These are phyloP conservation scores for Thelaira solivaga DNA, from an alignment of 2,888 invertebrate species.

Conservation along the genomic window DNA sequence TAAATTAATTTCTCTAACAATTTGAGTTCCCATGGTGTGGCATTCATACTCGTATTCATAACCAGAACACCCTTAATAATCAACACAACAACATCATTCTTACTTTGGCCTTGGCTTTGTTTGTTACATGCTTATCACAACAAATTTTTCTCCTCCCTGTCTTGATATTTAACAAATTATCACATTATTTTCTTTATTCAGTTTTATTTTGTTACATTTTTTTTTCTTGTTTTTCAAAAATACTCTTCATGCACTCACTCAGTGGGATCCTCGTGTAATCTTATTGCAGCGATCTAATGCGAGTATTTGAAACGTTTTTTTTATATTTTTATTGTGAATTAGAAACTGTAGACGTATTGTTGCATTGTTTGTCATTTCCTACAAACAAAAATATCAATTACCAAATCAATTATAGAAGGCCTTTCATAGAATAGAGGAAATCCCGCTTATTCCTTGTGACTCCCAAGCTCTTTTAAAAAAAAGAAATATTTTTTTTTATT, in stretches of 20 bases:
- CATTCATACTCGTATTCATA: too few species aligned
- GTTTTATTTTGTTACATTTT: background rate
- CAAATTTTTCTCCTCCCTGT: conserved; percentile 30
- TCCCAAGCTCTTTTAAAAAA: background rate
- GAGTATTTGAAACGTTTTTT: conserved; percentile 26
- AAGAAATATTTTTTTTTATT: background rate
- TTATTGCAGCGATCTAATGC: conserved; percentile 43
- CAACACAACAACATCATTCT: background rate
- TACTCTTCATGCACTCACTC: conserved; percentile 7
- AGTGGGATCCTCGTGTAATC: conserved; percentile 49
- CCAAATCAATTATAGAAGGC: conserved; percentile 66
- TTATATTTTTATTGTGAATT: conserved; percentile 17
- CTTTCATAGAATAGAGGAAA: conserved; percentile 44
- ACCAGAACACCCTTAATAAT: conserved; percentile 11
- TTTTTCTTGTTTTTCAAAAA: background rate
- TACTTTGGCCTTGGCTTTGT: conserved; percentile 27
- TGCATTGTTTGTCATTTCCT: conserved; percentile 44
- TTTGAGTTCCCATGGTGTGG: background rate
- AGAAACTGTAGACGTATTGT: conserved; percentile 27
- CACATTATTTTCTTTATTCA: conserved; percentile 69
- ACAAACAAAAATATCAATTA: conserved; percentile 67
- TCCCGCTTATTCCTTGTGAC: background rate
- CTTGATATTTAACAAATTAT: conserved; percentile 67
- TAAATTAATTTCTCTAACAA: background rate
- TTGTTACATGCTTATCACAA: conserved; percentile 23